Conservation (phyloP, 2,888 invertebrate species). For the Metellina segmentata region DNA sequence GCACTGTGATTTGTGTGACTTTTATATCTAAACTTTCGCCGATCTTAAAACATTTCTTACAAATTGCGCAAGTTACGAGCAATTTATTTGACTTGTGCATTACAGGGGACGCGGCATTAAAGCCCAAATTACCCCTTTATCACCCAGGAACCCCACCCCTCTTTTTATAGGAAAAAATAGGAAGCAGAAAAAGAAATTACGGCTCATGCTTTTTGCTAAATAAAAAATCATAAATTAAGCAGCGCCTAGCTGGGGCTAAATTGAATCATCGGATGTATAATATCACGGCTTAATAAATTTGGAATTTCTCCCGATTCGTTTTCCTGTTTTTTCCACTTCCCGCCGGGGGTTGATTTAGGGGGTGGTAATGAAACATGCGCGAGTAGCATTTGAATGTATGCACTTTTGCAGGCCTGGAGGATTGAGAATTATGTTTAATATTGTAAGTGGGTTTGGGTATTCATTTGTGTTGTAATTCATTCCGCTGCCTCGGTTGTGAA, state of each 20-base stretch:
- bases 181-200: slow-evolving; percentile 35
- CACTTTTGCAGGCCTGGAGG: slow-evolving; percentile 12
- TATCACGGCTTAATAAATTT: slow-evolving; percentile 68
- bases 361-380: slow-evolving; percentile 56
- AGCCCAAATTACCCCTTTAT: slow-evolving; percentile 77
- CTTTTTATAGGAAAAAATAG: slow-evolving; percentile 44
- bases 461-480: slow-evolving; percentile 19
- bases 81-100: slow-evolving; percentile 77
- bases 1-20: slow-evolving; percentile 77
- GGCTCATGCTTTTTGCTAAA: slow-evolving; percentile 67
- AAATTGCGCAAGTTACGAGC: slow-evolving; percentile 77
- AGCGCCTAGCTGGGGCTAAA: slow-evolving; percentile 60
- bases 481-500: background rate
- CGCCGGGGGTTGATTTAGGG: slow-evolving; percentile 46
- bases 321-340: slow-evolving; percentile 10
- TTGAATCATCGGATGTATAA: slow-evolving; percentile 73
- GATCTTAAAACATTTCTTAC: slow-evolving; percentile 77
- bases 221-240: slow-evolving; percentile 76
- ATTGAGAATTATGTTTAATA: slow-evolving; percentile 62
- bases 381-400: slow-evolving; percentile 14
- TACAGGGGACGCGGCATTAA: slow-evolving; percentile 76
- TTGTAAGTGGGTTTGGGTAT: slow-evolving; percentile 53
- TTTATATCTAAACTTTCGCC: slow-evolving; percentile 77
- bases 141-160: slow-evolving; percentile 48
- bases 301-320: slow-evolving; percentile 52